Evolutionary conservation across 2,888 invertebrate species (phyloP), one percentile per base, ranked within the genome.

Genomic region (Tinea trinotella): DNA sequence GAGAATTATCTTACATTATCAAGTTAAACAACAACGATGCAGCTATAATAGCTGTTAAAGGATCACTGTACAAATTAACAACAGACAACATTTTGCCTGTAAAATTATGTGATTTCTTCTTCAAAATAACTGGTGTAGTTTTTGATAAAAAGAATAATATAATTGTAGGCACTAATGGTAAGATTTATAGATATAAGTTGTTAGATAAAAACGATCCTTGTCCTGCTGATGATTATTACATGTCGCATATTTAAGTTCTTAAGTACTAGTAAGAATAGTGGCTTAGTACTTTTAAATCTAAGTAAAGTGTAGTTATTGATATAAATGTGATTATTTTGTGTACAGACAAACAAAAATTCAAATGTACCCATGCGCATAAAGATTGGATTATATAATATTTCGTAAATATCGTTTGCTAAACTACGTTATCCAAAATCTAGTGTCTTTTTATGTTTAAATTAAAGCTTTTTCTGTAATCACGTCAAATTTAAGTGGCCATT

Each of bases 141-240:
- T 85, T 76, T 56, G 84, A 84, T 60, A 58, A 63, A 34, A 81
- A 72, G 55, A 81, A 78, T 59, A 82, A 82, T 59, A 76, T 85
- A 5, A 57, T 84, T 0, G 66, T 85, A 9, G 84, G 84, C 0
- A 83, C 83, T 1, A 83, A 82, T 66, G 84, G 83, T 0, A 85
- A 84, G 62, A 76, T 85, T 4, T 85, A 83, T 53, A 74, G 74
- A 58, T 85, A 77, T 50, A 83, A 77, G 56, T 76, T 75, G 0
- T 67, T 81, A 0, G 74, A 79, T 60, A 63, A 65, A 0, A 79
- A 71, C 34, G 83, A 84, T 10, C 78, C 82, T 0, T 85, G 85
- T 18, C 81, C 84, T 0, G 64, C 76, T 0, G 83, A 84, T 35
- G 85, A 85, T 54, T 85, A 84, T 57, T 84, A 82, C 44, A 77